Conservation (phyloP, 2,888 invertebrate genomes). For the Ophraella communa region DNA sequence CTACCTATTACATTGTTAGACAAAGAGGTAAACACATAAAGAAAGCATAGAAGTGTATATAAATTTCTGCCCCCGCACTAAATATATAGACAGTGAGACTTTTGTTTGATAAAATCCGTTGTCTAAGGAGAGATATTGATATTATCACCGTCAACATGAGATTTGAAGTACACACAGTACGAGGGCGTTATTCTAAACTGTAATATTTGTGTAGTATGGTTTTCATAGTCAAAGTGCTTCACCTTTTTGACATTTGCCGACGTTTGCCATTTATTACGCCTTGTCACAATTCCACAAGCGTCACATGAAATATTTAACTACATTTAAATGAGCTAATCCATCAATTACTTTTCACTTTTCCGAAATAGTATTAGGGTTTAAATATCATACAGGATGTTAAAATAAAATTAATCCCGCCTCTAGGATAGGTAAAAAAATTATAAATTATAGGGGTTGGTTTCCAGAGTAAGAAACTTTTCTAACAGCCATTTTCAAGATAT, state of each 20-base stretch:
- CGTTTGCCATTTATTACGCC: slow-evolving; percentile 28
- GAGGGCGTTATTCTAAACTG: slow-evolving; percentile 24
- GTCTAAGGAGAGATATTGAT: slow-evolving; percentile 7
- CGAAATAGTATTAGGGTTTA: no score
- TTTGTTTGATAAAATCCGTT: slow-evolving; percentile 1
- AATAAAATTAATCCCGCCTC: no score
- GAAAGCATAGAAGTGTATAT: neutral
- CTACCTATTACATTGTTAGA: neutral
- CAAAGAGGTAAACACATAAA: neutral
- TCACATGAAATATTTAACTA: neutral
- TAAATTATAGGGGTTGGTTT: no score
- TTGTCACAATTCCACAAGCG: slow-evolving; percentile 8
- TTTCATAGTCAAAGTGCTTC: slow-evolving; percentile 24
- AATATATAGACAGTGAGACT: slow-evolving; percentile 8
- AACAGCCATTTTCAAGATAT: no score
- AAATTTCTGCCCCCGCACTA: slow-evolving; percentile 2
- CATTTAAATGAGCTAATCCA: no score
- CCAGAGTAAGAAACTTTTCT: no score
- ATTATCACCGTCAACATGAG: slow-evolving; percentile 15
- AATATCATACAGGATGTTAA: no score
- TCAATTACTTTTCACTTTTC: no score
- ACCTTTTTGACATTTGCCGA: slow-evolving; percentile 27
- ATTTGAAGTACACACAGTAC: slow-evolving; percentile 22
- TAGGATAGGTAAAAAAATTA: no score
- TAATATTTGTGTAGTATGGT: slow-evolving; percentile 12